Base-by-base conservation (phyloP, 1,140 invertebrate genomes). In the Centruroides vittatus region DNA sequence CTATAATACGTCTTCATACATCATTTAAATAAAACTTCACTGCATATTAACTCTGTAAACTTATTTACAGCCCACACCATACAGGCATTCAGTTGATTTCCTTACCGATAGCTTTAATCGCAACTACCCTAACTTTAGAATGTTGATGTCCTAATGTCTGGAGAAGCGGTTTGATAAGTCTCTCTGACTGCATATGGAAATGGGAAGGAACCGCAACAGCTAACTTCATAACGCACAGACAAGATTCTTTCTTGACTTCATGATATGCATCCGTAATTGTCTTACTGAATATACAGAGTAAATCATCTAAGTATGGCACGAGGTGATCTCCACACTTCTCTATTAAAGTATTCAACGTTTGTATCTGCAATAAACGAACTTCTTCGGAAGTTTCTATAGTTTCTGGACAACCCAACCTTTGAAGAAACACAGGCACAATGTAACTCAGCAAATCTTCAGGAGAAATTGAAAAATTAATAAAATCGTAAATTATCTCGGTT, bases 91-190 rank as follows among this genome's bases (percentile, higher is more conserved):
- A 2, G 2, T 23, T 2, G 23, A 2, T 41, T 41, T 41, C 8
- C 66, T 71, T 75, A 79, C 83, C 84, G 59, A 93, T 81, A 47
- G 86, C 82, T 71, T 80, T 78, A 35, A 93, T 75, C 34, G 85
- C 82, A 48, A 82, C 76, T 5, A 84, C 78, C 65, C 90, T 75
- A 51, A 92, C 83, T 75, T 80, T 83, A 55, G 82, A 87, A 72
- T 90, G 88, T 68, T 90, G 87, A 73, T 93, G 89, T 54, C 79
- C 75, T 64, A 91, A 80, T 70, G 84, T 82, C 35, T 73, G 73
- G 13, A 89, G 69, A 0, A 91, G 73, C 10, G 89, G 85, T 67
- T 84, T 82, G 0, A 89, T 78, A 57, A 90, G 76, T 50, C 73
- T 77, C 65, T 88, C 85, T 0, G 84, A 84, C 64, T 82, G 81